Percentiles rank a stretch among this genome's conserved stretches.
Conservation (phyloP, 2,797 vertebrate genomes). For the Buceros bicornis region DNA sequence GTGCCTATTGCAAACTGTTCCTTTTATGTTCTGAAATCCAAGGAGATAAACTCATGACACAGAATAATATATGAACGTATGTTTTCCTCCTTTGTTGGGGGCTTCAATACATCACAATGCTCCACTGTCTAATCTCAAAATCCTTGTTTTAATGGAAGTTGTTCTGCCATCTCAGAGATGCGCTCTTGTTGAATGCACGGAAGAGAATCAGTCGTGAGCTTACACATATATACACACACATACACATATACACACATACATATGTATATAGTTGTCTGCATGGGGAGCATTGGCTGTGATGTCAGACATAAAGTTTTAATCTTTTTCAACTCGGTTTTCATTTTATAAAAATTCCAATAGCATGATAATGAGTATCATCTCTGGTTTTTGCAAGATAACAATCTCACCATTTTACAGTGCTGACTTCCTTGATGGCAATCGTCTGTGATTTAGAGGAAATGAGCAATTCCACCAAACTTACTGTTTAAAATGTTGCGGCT, state of each 20-base stretch:
- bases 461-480: neutral
- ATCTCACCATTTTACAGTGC: neutral
- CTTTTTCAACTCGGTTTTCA: neutral
- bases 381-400: neutral
- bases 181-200: neutral
- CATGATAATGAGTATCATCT: neutral
- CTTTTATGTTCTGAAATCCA: conserved; percentile 30
- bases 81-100: neutral
- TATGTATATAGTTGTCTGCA: neutral
- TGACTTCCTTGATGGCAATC: neutral
- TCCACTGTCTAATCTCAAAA: conserved; percentile 18
- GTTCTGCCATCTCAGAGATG: neutral
- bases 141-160: conserved; percentile 24
- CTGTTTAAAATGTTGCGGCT: neutral
- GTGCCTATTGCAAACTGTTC: neutral
- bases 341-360: neutral
- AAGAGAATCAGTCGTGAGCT: neutral
- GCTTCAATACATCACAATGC: neutral
- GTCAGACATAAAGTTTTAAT: neutral
- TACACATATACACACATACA: neutral
- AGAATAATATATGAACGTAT: neutral
- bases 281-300: neutral
- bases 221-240: neutral
- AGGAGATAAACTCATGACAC: conserved; percentile 32
- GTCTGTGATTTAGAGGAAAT: neutral